Conservation (phyloP, 92 coral and sea anemone genomes). For the Epizoanthus stellaris region DNA sequence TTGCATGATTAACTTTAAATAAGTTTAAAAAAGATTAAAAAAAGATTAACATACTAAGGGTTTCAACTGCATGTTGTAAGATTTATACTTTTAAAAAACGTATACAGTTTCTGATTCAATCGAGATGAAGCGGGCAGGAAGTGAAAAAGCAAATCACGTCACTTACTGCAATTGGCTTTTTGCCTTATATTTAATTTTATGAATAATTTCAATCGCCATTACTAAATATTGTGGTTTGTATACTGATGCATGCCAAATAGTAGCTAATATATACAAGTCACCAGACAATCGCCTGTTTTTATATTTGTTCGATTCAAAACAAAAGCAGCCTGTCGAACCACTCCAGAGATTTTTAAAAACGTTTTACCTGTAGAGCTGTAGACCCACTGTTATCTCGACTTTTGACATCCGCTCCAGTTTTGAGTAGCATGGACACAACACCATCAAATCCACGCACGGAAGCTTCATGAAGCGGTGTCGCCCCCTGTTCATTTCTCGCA, state of each 20-base stretch:
- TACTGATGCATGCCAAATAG: background rate
- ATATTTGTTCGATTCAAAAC: background rate
- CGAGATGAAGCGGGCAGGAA: background rate
- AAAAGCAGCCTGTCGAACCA: background rate
- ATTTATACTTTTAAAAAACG: background rate
- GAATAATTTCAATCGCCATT: slow-evolving; percentile 8
- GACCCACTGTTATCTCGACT: slow-evolving; percentile 82
- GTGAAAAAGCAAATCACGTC: background rate
- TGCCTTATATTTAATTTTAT: slow-evolving; percentile 13
- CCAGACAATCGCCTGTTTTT: background rate
- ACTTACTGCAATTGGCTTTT: background rate
- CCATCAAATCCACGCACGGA: slow-evolving; percentile 75
- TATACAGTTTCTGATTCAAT: background rate
- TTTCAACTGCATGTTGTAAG: too few species aligned
- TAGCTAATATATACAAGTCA: background rate
- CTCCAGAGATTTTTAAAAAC: background rate
- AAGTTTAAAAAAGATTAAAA: too few species aligned
- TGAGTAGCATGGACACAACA: slow-evolving; percentile 71
- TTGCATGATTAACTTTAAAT: too few species aligned
- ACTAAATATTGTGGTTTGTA: background rate
- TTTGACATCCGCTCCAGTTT: slow-evolving; percentile 89
- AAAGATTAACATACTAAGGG: too few species aligned
- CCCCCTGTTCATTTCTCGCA: slow-evolving; percentile 86
- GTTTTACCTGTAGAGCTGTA: slow-evolving; percentile 88
- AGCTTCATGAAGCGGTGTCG: slow-evolving; percentile 87